Base-by-base conservation (phyloP, 64 coral and sea anemone genomes). In the Anthopleura sola region DNA sequence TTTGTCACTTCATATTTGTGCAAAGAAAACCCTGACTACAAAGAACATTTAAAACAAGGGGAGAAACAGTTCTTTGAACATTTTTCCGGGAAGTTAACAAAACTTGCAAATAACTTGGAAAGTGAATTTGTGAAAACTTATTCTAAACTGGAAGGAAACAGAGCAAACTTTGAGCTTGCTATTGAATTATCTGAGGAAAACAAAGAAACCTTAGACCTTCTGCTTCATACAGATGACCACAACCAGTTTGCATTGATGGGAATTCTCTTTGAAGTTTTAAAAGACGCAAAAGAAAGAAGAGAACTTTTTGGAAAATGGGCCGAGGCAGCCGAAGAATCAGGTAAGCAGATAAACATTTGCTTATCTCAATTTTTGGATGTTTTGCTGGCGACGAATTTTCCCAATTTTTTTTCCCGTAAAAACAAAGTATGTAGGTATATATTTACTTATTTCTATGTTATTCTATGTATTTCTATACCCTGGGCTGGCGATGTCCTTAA, bases 71-170 rank as follows among this genome's bases (percentile, higher is more conserved):
- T 88, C 64, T 81, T 51, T 19, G 15, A 47, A 26, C 49, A 71
- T 28, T 88, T 88, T 23, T 37, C 24, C 19, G 38, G 50, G 11
- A 75, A 90, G 33, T 39, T 90, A 39, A 77, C 44, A 75, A 36
- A 90, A 78, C 68, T 84, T 28, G 60, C 78, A 37, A 28, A 77
- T 5, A 6, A 46, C 15, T 76, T 90, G 15, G 88, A 90, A 37
- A 85, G 14, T 23, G 82, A 90, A 50, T 90, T 90, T 24, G 49
- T 77, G 66, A 37, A 85, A 85, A 82, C 53, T 26, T 90, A 49
- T 37, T 49, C 20, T 13, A 44, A 90, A 17, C 37, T 90, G 50
- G 88, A 90, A 8, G 36, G 17, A 56, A 60, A 90, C 40, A 48
- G 82, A 49, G 56, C 81, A 75, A 89, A 89, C 47, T 89, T 83